Evolutionary conservation across 2,797 vertebrate genomes (phyloP).

Genomic region (Chloroceryle inda): DNA sequence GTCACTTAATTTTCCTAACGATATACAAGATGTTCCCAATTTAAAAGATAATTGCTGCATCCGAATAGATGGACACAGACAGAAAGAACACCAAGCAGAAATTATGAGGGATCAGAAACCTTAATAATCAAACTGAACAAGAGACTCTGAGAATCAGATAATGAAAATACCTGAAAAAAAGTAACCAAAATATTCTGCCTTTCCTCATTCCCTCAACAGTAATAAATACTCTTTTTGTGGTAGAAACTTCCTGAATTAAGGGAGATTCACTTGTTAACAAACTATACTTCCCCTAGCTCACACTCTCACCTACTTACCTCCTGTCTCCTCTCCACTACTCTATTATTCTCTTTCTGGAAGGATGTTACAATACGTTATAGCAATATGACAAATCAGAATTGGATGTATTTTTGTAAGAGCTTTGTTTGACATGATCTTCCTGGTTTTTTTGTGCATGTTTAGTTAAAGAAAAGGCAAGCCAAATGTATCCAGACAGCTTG

Average conservation of each 20-base stretch:
- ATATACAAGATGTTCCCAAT: background rate
- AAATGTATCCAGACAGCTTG: background rate
- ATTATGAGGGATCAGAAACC: background rate
- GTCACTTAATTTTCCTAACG: background rate
- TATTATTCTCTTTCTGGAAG: background rate
- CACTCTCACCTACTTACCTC: background rate
- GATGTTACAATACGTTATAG: background rate
- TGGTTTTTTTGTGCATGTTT: background rate
- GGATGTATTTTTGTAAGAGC: background rate
- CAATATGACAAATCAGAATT: background rate
- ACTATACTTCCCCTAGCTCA: background rate
- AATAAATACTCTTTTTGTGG: background rate
- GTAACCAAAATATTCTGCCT: background rate
- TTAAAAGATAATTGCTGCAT: background rate
- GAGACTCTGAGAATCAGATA: background rate
- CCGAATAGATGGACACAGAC: background rate
- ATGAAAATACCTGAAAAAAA: background rate
- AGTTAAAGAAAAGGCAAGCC: slow-evolving; percentile 6
- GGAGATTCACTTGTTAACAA: background rate
- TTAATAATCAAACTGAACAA: background rate
- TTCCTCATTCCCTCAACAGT: background rate
- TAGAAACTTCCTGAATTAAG: background rate
- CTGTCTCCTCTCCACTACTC: background rate
- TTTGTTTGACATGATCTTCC: background rate
- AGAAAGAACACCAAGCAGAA: background rate